Evolutionary conservation across 2,113 vertebrate species (phyloP).

Genomic region (Hyla sarda): DNA sequence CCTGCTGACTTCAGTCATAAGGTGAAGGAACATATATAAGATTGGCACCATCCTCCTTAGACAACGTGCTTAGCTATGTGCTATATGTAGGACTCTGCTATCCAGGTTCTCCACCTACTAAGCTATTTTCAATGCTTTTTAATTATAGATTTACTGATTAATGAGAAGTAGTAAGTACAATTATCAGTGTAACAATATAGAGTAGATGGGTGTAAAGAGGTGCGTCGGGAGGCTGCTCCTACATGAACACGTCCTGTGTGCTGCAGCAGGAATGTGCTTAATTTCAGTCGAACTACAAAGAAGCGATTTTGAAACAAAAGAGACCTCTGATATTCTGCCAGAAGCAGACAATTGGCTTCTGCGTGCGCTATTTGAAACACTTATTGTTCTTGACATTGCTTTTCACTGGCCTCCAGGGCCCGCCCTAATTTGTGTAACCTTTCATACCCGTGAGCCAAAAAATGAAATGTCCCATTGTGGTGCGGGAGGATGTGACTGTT

Average conservation of each 20-base stretch:
- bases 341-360: slow-evolving; percentile 44
- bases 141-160: not conserved
- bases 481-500: slow-evolving; percentile 7
- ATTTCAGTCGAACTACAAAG: slow-evolving; percentile 36
- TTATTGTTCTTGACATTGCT: slow-evolving; percentile 51
- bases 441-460: slow-evolving; percentile 26
- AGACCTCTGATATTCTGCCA: slow-evolving; percentile 51
- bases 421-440: slow-evolving; percentile 49
- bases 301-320: slow-evolving; percentile 28
- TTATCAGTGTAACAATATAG: slow-evolving; percentile 1
- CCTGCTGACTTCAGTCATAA: too few relatives aligned
- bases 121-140: not conserved
- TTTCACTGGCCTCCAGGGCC: slow-evolving; percentile 46
- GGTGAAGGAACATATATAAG: not conserved
- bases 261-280: slow-evolving; percentile 26
- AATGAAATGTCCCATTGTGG: slow-evolving; percentile 45
- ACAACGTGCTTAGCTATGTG: not conserved
- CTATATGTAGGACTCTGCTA: not conserved
- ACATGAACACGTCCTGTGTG: slow-evolving; percentile 21
- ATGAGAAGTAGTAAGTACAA: not conserved
- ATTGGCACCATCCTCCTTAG: not conserved
- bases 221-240: slow-evolving; percentile 7
- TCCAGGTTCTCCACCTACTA: not conserved
- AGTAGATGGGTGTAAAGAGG: slow-evolving; percentile 4
- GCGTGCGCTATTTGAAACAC: slow-evolving; percentile 38